Evolutionary conservation across 2,113 vertebrate genomes (phyloP).

Genomic region (Chlorocebus sabaeus): DNA sequence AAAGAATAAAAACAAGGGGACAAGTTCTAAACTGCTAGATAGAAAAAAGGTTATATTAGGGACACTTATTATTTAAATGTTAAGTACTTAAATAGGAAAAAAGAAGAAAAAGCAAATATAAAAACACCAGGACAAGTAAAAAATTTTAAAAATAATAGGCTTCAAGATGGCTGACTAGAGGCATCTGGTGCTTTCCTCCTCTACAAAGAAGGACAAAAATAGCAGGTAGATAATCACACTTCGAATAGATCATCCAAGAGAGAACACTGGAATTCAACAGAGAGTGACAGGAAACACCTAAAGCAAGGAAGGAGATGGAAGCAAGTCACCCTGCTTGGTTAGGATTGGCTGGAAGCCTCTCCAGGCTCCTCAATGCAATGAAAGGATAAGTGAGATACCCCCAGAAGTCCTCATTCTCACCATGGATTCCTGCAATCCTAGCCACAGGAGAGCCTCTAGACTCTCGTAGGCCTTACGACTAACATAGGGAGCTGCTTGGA

Average conservation of each 20-base stretch:
- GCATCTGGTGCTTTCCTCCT: background rate
- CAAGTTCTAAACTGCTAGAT: background rate
- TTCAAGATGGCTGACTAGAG: background rate
- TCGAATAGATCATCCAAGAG: background rate
- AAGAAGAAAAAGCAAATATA: background rate
- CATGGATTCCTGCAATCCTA: background rate
- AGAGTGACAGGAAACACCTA: background rate
- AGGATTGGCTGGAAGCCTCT: background rate
- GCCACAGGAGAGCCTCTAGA: background rate
- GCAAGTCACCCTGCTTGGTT: background rate
- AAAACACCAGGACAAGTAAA: background rate
- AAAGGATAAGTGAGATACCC: background rate
- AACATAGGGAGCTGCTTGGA: background rate
- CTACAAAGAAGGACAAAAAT: background rate
- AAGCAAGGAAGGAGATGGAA: background rate
- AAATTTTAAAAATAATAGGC: background rate
- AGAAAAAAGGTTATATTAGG: background rate
- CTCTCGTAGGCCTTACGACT: background rate
- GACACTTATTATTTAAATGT: background rate
- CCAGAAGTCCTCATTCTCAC: background rate
- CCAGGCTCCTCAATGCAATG: background rate
- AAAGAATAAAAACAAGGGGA: background rate
- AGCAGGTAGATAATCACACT: background rate
- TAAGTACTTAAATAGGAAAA: background rate
- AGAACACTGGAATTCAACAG: background rate